phyloP scores from a whole-genome alignment of 2,797 vertebrate species.

The Bradypus variegatus region DNA sequence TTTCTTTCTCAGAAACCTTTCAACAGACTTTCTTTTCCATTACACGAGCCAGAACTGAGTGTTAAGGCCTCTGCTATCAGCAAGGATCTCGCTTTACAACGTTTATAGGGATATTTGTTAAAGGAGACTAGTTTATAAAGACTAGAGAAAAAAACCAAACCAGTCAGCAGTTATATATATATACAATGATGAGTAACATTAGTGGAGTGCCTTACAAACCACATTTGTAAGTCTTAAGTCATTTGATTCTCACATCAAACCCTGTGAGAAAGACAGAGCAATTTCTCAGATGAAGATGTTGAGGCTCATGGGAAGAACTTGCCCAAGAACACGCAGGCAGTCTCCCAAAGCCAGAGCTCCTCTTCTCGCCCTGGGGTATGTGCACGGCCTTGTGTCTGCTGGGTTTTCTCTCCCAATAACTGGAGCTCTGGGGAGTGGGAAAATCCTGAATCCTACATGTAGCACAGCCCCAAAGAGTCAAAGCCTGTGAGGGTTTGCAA shows the following conservation, averaged over 20 bases:
- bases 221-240: background rate
- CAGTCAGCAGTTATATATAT: background rate
- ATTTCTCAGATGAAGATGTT: background rate
- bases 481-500: background rate
- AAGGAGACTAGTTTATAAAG: background rate
- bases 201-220: background rate
- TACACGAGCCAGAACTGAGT: background rate
- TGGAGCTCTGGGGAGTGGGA: background rate
- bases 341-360: no score
- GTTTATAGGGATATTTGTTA: background rate
- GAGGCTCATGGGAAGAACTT: background rate
- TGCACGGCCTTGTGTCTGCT: background rate
- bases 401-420: background rate
- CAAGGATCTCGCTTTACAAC: background rate
- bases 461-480: background rate
- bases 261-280: background rate
- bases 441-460: background rate
- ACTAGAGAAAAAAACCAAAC: background rate
- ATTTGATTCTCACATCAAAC: background rate
- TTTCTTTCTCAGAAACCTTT: background rate
- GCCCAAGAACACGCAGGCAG: background rate
- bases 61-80: background rate
- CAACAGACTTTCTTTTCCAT: background rate
- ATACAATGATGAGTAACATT: background rate
- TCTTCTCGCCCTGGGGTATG: background rate